Conservation (phyloP, 2,888 invertebrate genomes). For the Macroteleia sp. region DNA sequence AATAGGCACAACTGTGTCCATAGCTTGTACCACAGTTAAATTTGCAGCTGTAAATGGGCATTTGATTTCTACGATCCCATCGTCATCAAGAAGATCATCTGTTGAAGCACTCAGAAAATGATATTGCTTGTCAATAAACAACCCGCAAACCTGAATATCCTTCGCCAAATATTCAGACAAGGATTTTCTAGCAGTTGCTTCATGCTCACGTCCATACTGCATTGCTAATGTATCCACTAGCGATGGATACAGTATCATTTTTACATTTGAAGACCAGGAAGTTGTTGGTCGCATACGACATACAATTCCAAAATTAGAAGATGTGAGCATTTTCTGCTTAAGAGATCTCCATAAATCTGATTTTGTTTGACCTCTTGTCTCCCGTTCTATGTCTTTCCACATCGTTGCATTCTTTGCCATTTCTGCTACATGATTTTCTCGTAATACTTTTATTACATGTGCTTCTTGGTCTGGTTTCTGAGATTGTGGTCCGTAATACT, state of each 20-base stretch:
- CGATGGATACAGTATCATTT: slow-evolving; percentile 37
- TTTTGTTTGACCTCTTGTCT: background rate
- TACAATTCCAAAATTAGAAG: slow-evolving; percentile 46
- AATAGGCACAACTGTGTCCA: background rate
- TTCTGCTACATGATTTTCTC: background rate
- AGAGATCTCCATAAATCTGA: background rate
- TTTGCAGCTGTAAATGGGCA: slow-evolving; percentile 21
- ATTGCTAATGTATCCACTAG: background rate
- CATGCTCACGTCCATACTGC: slow-evolving; percentile 49
- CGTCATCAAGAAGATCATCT: slow-evolving; percentile 55
- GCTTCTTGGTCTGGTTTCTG: slow-evolving; percentile 1
- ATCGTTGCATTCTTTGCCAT: too few relatives aligned
- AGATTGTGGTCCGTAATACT: background rate
- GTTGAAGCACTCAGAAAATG: slow-evolving; percentile 43
- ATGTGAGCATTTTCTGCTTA: slow-evolving; percentile 31
- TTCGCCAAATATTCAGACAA: background rate
- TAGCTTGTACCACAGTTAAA: slow-evolving; percentile 14
- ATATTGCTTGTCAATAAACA: slow-evolving; percentile 42
- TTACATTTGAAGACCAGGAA: slow-evolving; percentile 38
- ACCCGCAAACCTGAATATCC: slow-evolving; percentile 17
- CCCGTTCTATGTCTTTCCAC: too few relatives aligned
- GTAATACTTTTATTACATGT: background rate
- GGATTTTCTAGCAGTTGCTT: slow-evolving; percentile 21
- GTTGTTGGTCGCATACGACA: slow-evolving; percentile 39
- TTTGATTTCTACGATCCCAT: slow-evolving; percentile 59